Base-by-base conservation (phyloP, 2,888 invertebrate species). In the Meloe dianella region DNA sequence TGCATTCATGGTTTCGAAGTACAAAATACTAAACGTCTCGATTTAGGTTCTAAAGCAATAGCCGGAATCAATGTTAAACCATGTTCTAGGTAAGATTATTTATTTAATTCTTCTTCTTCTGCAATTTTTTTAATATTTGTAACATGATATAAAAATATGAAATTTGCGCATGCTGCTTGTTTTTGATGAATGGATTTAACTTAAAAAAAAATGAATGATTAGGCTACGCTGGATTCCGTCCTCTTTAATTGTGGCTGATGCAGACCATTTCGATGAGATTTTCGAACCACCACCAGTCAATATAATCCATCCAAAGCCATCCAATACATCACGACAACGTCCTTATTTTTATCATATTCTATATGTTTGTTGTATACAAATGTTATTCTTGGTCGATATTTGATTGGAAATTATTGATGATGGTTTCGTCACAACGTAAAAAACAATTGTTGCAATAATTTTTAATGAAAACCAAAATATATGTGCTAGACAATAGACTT, bases 1-100 rank as follows among this genome's bases (percentile, higher is more conserved):
- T 97, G 97, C 83, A 89, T 97, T 66, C 92, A 93, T 77, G 90
- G 91, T 63, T 87, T 97, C 54, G 92, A 92, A 79, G 87, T 95
- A 66, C 92, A 92, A 84, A 85, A 89, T 78, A 85, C 87, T 20
- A 88, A 89, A 68, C 87, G 89, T 56, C 85, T 96, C 67, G 88
- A 92, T 79, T 86, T 96, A 69, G 92, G 92, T 72, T 85, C 87
- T 35, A 87, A 87, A 64, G 92, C 95, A 38, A 85, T 95, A 63
- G 89, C 89, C 67, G 94, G 93, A 51, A 87, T 90, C 74, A 96
- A 96, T 82, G 91, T 93, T 63, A 90, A 90, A 77, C 89, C 90
- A 38, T 95, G 95, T 85, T 90, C 90, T 74, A 89, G 91, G 95
- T 95, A 85, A 91, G n/a, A n/a, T n/a, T n/a, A n/a, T n/a, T n/a